Conservation (phyloP, 2,888 invertebrate species). For the Priocnemis perturbator region DNA sequence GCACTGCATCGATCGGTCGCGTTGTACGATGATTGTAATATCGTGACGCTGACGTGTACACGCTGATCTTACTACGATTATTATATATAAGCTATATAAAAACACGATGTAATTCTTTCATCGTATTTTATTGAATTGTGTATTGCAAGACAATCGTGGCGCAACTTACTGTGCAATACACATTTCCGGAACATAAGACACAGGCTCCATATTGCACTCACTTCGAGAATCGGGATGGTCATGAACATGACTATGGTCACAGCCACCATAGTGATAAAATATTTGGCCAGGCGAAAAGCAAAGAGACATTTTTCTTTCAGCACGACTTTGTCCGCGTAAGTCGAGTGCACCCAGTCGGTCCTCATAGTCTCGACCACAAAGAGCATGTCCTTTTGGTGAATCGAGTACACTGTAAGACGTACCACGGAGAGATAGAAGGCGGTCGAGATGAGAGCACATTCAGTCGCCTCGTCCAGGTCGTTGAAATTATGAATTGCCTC, state of each 20-base stretch:
- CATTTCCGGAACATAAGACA: not conserved
- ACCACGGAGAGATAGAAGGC: slow-evolving; percentile 55
- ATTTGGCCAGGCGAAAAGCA: slow-evolving; percentile 58
- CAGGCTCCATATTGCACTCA: slow-evolving; percentile 23
- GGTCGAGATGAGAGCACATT: slow-evolving; percentile 57
- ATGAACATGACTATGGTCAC: slow-evolving; percentile 44
- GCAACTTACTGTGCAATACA: not conserved
- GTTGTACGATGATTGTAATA: no score
- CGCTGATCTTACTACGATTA: no score
- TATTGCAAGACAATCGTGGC: not conserved
- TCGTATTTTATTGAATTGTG: no score
- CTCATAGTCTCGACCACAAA: slow-evolving; percentile 61
- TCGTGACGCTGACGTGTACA: no score
- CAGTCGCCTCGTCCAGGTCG: slow-evolving; percentile 62
- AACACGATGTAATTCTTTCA: no score
- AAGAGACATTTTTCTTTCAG: slow-evolving; percentile 56
- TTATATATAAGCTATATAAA: no score
- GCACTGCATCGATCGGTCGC: no score
- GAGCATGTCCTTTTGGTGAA: slow-evolving; percentile 54
- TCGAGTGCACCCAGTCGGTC: slow-evolving; percentile 59
- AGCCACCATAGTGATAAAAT: slow-evolving; percentile 60
- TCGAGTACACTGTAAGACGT: slow-evolving; percentile 54
- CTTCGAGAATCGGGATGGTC: slow-evolving; percentile 58
- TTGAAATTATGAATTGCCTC: slow-evolving; percentile 55
- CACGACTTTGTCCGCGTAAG: slow-evolving; percentile 46